A percentile compares a stretch with the other conserved stretches of the same genome.
Conservation (phyloP, 2,888 invertebrate genomes). For the Nomada goodeniana region DNA sequence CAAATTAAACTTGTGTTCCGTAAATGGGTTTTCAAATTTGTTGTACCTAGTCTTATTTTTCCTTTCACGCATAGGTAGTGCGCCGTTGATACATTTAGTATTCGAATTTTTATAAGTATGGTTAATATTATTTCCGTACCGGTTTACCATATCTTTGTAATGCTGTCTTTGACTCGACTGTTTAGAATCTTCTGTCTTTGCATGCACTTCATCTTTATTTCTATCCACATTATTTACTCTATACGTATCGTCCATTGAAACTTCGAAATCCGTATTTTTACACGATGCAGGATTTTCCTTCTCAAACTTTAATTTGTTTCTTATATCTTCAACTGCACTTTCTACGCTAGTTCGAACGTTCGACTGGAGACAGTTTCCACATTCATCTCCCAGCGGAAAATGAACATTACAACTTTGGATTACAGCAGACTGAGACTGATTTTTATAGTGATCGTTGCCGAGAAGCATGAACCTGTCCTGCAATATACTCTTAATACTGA, state of each 20-base stretch:
- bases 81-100: too few species aligned
- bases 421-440: neutral
- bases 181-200: neutral
- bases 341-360: neutral
- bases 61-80: too few species aligned
- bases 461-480: conserved; percentile 10
- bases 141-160: neutral
- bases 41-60: too few species aligned
- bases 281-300: neutral
- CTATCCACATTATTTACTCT: neutral
- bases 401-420: neutral
- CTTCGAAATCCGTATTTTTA: neutral
- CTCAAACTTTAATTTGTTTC: neutral
- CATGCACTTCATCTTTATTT: neutral
- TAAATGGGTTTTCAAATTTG: too few species aligned
- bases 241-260: neutral
- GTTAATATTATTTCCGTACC: neutral
- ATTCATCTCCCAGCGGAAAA: neutral
- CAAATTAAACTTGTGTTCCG: too few species aligned
- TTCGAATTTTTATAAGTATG: too few species aligned
- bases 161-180: neutral
- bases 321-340: too few species aligned
- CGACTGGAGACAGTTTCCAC: neutral
- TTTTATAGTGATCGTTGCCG: neutral
- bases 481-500: conserved; percentile 51